Conservation (phyloP, 1,140 invertebrate genomes). For the Eurosta solidaginis region DNA sequence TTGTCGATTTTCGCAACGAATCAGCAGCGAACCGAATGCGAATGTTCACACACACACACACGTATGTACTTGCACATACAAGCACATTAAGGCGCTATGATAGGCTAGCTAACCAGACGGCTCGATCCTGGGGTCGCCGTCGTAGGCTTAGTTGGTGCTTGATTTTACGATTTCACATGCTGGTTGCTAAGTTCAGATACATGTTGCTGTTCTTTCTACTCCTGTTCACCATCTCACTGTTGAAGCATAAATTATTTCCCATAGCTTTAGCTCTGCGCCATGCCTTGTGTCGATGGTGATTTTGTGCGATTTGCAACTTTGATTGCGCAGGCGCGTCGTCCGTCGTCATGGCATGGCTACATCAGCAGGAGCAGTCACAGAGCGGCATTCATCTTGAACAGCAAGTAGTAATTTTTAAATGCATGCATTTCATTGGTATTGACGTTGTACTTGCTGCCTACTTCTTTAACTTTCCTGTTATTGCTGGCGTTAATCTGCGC, state of each 20-base stretch:
- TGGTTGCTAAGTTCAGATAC: slow-evolving; percentile 8
- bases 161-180: slow-evolving; percentile 34
- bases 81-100: background rate
- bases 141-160: background rate
- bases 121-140: background rate
- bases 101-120: background rate
- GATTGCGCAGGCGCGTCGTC: slow-evolving; percentile 23
- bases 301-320: slow-evolving; percentile 44
- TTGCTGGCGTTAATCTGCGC: slow-evolving; percentile 15
- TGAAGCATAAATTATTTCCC: slow-evolving; percentile 59
- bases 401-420: background rate
- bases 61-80: background rate
- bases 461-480: slow-evolving; percentile 33
- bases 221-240: slow-evolving; percentile 29
- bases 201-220: slow-evolving; percentile 7
- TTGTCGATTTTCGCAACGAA: slow-evolving; percentile 48
- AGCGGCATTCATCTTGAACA: background rate
- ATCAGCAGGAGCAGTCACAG: background rate
- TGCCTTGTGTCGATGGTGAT: slow-evolving; percentile 14
- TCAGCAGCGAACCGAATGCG: slow-evolving; percentile 1
- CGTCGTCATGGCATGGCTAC: too few relatives aligned
- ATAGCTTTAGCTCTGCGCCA: slow-evolving; percentile 50
- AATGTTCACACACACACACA: background rate
- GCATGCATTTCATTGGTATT: slow-evolving; percentile 41
- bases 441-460: slow-evolving; percentile 39